phyloP scores from a whole-genome alignment of 2,797 vertebrate species.

The Halcyon chelicuti region DNA sequence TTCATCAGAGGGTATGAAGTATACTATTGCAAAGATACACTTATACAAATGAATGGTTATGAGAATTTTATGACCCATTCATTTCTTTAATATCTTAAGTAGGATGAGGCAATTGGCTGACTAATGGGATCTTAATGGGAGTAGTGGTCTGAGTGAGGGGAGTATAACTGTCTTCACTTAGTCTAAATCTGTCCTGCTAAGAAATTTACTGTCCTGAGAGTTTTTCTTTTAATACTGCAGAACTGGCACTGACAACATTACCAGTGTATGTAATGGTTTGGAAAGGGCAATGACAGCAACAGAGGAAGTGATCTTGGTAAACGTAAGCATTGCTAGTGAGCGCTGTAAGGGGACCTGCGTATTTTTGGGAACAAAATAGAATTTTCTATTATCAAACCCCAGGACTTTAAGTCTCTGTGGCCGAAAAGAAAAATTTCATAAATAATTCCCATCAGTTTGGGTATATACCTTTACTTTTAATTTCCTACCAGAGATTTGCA shows the following conservation, averaged over 20 bases:
- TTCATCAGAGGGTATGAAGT: neutral
- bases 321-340: neutral
- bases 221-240: neutral
- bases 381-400: neutral
- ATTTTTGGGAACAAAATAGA: neutral
- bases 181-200: constrained; percentile 13
- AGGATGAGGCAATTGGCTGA: constrained; percentile 51
- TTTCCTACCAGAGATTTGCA: neutral
- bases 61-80: constrained; percentile 55
- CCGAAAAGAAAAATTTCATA: neutral
- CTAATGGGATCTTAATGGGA: constrained; percentile 64
- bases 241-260: neutral
- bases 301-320: neutral
- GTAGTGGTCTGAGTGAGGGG: constrained; percentile 20
- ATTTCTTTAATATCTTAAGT: constrained; percentile 61
- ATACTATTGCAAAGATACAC: neutral
- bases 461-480: neutral
- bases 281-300: neutral
- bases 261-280: neutral
- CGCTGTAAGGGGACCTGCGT: neutral
- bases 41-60: constrained; percentile 42
- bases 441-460: neutral
- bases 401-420: neutral
- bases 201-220: neutral
- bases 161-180: constrained; percentile 34